These are phyloP conservation scores for Chelon auratus DNA, from an alignment of 2,797 vertebrate species.

Conservation along the genomic window DNA sequence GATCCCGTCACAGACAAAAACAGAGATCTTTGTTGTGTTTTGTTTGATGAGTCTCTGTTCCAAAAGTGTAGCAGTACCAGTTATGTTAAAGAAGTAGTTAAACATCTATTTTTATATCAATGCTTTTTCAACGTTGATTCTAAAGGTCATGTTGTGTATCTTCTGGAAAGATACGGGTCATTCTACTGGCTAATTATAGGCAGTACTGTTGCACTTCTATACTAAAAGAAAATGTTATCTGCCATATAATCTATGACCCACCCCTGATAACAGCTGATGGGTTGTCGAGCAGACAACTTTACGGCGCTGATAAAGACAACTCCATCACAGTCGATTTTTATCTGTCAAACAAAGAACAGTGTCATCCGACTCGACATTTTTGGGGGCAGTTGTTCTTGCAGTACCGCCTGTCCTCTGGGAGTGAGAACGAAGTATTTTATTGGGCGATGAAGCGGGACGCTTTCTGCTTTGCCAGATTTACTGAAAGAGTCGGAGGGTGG, in stretches of 20 bases:
- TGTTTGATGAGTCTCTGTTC: neutral
- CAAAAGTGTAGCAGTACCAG: neutral
- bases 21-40: no score
- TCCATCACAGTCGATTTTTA: neutral
- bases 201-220: neutral
- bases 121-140: neutral
- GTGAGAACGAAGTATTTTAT: neutral
- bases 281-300: neutral
- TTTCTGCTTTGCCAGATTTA: neutral
- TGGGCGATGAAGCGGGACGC: neutral
- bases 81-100: no score
- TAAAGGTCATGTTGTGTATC: no score
- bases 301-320: no score
- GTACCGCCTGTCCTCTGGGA: neutral
- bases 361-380: constrained; percentile 24
- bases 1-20: neutral
- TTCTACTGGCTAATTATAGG: no score
- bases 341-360: constrained; percentile 9
- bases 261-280: neutral
- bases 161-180: no score
- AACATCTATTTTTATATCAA: neutral
- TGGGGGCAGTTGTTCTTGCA: constrained; percentile 18
- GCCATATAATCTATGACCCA: neutral
- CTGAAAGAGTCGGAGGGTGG: neutral
- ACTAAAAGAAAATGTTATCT: neutral